Evolutionary conservation across 2,113 vertebrate species (phyloP).

Genomic region (Ctenodactylus gundi): DNA sequence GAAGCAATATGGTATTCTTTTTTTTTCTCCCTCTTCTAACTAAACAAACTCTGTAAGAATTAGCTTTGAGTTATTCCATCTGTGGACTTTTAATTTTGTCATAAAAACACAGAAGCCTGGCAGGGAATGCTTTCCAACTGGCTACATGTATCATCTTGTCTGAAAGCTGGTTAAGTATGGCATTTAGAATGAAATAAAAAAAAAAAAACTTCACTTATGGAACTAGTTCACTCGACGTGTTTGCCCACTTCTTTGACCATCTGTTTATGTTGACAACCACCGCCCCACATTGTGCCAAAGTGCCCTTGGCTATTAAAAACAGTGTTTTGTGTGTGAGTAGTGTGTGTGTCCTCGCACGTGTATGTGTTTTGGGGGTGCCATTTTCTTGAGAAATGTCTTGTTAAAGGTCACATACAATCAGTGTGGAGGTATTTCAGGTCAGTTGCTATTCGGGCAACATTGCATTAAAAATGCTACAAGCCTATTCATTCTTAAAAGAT

Average conservation of each 20-base stretch:
- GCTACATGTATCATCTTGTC: conserved; percentile 87
- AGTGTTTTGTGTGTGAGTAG: conserved; percentile 78
- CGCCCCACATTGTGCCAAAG: conserved; percentile 87
- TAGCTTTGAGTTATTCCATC: conserved; percentile 90
- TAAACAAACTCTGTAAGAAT: conserved; percentile 89
- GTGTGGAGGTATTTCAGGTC: conserved; percentile 74
- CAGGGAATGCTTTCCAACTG: conserved; percentile 86
- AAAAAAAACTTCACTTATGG: conserved; percentile 86
- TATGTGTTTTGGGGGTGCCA: conserved; percentile 72
- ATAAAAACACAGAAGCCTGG: conserved; percentile 89
- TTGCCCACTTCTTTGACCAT: conserved; percentile 91
- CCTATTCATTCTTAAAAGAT: conserved; percentile 27
- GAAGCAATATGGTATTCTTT: conserved; percentile 85
- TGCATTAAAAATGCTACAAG: conserved; percentile 4
- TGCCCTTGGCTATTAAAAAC: conserved; percentile 88
- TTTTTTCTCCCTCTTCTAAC: conserved; percentile 42
- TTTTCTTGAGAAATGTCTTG: conserved; percentile 75
- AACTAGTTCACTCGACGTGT: conserved; percentile 84
- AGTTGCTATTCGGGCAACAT: conserved; percentile 63
- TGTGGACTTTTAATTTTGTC: conserved; percentile 90
- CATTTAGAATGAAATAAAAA: conserved; percentile 86
- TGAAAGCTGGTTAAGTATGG: conserved; percentile 87
- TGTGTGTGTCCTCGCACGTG: conserved; percentile 79
- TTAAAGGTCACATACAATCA: conserved; percentile 67
- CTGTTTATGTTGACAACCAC: conserved; percentile 90